Percentiles rank a stretch among this genome's conserved stretches.
Evolutionary conservation across 2,888 invertebrate species (phyloP).

Genomic region (Heliconius ethilla): DNA sequence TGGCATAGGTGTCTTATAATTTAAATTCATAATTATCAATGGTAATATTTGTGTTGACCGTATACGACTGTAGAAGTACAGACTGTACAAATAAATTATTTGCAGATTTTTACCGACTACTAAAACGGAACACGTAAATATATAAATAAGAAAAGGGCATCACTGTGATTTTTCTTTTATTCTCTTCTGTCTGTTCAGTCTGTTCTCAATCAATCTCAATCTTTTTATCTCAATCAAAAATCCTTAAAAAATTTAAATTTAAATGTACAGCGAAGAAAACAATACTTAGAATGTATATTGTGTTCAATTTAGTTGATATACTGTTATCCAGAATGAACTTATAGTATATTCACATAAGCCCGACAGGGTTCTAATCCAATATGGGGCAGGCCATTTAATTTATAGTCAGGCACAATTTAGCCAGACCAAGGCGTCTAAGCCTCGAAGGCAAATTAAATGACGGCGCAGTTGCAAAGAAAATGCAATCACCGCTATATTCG

Average conservation of each 20-base stretch:
- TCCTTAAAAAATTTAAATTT: not conserved
- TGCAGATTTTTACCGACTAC: not conserved
- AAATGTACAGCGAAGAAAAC: not conserved
- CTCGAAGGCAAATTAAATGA: constrained; percentile 75
- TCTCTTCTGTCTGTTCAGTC: too few species aligned
- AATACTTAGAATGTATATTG: constrained; percentile 19
- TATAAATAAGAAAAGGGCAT: not conserved
- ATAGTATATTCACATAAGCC: constrained; percentile 31
- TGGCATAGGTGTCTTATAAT: too few species aligned
- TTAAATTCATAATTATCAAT: too few species aligned
- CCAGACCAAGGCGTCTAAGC: constrained; percentile 62
- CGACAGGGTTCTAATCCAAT: constrained; percentile 44
- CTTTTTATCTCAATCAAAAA: not conserved
- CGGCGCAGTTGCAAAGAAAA: constrained; percentile 77
- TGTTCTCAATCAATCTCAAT: too few species aligned
- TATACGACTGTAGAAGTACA: too few species aligned
- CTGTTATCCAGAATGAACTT: constrained; percentile 22
- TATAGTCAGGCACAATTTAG: constrained; percentile 63
- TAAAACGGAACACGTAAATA: not conserved
- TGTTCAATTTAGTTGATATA: constrained; percentile 17
- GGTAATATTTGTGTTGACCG: too few species aligned
- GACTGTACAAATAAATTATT: too few species aligned
- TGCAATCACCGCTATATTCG: constrained; percentile 77
- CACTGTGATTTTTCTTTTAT: not conserved
- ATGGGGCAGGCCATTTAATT: constrained; percentile 46